Conservation (phyloP, 1,140 invertebrate species). For the Trigoniulus corallinus region DNA sequence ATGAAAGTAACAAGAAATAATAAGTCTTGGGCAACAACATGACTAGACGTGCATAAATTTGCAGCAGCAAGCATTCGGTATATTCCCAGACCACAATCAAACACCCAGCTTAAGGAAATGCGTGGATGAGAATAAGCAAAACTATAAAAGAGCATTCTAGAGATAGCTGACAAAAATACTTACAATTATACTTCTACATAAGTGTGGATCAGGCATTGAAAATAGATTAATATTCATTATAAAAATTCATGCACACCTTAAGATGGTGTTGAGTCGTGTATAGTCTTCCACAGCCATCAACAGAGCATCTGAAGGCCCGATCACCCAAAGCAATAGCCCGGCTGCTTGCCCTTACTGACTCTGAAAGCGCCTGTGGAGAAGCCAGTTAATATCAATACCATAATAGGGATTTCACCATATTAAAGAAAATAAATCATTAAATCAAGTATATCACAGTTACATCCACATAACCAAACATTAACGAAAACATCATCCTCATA, state of each 20-base stretch:
- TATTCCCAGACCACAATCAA: too few relatives aligned
- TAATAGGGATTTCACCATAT: slow-evolving; percentile 19
- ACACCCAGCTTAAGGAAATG: too few relatives aligned
- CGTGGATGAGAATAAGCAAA: too few relatives aligned
- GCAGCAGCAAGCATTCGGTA: too few relatives aligned
- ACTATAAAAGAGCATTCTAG: too few relatives aligned
- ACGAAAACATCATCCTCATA: too few relatives aligned
- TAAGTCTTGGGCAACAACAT: background rate
- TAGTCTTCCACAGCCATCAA: slow-evolving; percentile 33
- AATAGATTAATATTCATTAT: too few relatives aligned
- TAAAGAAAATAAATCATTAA: slow-evolving; percentile 17
- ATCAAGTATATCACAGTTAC: background rate
- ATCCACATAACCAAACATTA: background rate
- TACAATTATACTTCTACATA: too few relatives aligned
- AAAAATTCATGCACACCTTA: too few relatives aligned
- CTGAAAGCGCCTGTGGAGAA: slow-evolving; percentile 14
- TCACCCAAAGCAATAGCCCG: slow-evolving; percentile 18
- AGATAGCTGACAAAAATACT: too few relatives aligned
- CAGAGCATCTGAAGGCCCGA: slow-evolving; percentile 29
- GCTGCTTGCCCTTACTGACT: too few relatives aligned
- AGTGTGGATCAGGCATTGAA: too few relatives aligned
- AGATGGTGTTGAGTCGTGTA: slow-evolving; percentile 39
- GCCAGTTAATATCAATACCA: slow-evolving; percentile 19
- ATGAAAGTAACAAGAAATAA: background rate
- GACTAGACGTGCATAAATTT: background rate